phyloP scores from a whole-genome alignment of 2,888 invertebrate genomes.

The Gasteruption jaculator region DNA sequence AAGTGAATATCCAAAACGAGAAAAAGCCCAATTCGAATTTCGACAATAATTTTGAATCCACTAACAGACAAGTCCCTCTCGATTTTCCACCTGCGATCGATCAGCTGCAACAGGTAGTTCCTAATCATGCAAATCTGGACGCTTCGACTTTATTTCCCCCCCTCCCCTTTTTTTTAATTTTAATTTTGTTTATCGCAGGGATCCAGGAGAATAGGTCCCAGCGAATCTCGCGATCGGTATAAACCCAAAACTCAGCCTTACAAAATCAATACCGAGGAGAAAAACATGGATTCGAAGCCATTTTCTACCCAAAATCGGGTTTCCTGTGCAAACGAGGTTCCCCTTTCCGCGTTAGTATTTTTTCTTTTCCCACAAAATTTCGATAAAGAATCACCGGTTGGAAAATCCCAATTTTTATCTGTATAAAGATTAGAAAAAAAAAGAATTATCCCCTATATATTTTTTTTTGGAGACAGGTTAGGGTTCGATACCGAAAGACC shows the following conservation, averaged over 20 bases:
- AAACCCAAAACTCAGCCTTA: slow-evolving; percentile 35
- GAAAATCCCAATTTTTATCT: too few relatives aligned
- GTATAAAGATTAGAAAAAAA: too few relatives aligned
- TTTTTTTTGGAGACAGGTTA: slow-evolving; percentile 44
- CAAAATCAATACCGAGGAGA: slow-evolving; percentile 24
- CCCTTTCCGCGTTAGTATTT: slow-evolving; percentile 42
- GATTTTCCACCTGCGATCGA: slow-evolving; percentile 34
- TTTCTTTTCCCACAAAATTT: neutral
- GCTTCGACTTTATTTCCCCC: too few relatives aligned
- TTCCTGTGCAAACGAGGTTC: slow-evolving; percentile 33
- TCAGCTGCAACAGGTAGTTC: slow-evolving; percentile 31
- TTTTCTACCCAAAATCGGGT: slow-evolving; percentile 18
- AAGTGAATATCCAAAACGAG: slow-evolving; percentile 57
- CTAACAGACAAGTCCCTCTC: slow-evolving; percentile 22
- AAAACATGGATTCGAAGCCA: slow-evolving; percentile 33
- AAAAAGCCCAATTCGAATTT: slow-evolving; percentile 23
- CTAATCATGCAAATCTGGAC: too few relatives aligned
- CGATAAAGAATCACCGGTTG: too few relatives aligned
- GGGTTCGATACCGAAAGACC: slow-evolving; percentile 59
- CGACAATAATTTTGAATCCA: slow-evolving; percentile 23
- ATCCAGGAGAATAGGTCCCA: slow-evolving; percentile 25
- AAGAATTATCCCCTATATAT: neutral
- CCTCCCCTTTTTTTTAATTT: too few relatives aligned
- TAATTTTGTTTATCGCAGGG: slow-evolving; percentile 19
- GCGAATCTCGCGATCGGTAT: too few relatives aligned